These are phyloP conservation scores for Stercorarius parasiticus DNA, from an alignment of 2,113 vertebrate species.

Conservation along the genomic window DNA sequence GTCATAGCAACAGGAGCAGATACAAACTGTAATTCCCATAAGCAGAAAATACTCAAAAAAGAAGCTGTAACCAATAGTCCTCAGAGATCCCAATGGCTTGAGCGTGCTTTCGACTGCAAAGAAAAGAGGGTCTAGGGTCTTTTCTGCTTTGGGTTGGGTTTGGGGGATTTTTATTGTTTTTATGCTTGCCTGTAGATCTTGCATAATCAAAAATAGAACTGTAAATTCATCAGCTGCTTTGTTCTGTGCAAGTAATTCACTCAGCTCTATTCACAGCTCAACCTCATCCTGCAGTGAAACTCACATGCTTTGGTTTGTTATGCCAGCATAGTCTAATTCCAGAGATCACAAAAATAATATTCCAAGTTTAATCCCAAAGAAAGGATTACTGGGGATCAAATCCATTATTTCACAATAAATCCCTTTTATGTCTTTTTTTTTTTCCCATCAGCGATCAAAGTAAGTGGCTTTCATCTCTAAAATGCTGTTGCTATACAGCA, in stretches of 20 bases:
- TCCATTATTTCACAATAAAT: slow-evolving; percentile 36
- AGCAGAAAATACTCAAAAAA: background rate
- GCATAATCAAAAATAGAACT: background rate
- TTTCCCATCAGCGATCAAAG: background rate
- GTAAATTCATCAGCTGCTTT: slow-evolving; percentile 45
- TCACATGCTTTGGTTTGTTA: slow-evolving; percentile 24
- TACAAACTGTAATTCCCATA: background rate
- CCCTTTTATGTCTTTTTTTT: background rate
- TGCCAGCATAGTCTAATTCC: background rate
- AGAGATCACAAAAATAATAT: slow-evolving; percentile 58
- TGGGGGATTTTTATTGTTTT: background rate
- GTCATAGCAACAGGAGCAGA: background rate
- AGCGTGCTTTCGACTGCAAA: background rate
- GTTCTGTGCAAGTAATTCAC: background rate
- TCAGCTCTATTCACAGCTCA: background rate
- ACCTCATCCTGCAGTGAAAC: slow-evolving; percentile 3
- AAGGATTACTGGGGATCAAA: slow-evolving; percentile 42
- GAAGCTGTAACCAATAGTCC: background rate
- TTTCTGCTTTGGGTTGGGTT: background rate
- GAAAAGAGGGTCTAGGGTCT: background rate
- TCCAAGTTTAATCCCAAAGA: slow-evolving; percentile 34
- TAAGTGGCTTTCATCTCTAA: slow-evolving; percentile 15
- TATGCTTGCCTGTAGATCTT: background rate
- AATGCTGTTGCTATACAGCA: background rate
- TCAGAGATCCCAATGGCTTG: accelerated